Conservation (phyloP, 2,888 invertebrate genomes). For the Tricholauxania praeusta region DNA sequence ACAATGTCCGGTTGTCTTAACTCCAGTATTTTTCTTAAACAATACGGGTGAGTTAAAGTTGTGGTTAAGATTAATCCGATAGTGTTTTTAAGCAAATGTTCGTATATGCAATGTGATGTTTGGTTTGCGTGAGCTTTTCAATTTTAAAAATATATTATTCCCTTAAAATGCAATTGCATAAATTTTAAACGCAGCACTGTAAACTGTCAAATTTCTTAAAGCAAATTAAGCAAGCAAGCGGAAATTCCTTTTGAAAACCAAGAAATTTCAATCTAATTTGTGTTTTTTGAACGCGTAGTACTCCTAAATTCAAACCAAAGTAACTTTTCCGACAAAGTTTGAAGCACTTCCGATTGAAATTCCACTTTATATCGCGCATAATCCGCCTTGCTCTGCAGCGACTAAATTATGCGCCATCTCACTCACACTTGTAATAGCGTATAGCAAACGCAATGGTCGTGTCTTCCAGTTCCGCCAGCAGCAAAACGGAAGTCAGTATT, state of each 20-base stretch:
- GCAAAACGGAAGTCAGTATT: slow-evolving; percentile 55
- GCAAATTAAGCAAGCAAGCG: slow-evolving; percentile 36
- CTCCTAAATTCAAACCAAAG: background rate
- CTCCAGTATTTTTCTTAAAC: no score
- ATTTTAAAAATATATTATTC: no score
- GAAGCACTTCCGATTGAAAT: slow-evolving; percentile 14
- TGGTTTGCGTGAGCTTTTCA: no score
- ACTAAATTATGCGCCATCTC: slow-evolving; percentile 14
- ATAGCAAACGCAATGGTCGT: slow-evolving; percentile 48
- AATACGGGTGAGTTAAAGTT: no score
- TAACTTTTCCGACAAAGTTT: slow-evolving; percentile 18
- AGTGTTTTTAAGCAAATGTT: no score
- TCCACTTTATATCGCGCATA: slow-evolving; percentile 26
- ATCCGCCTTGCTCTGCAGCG: background rate
- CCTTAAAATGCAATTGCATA: background rate
- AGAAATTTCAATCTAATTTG: background rate
- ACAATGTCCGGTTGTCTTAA: no score
- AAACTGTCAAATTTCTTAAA: slow-evolving; percentile 5
- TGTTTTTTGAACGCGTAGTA: background rate
- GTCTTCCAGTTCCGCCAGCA: slow-evolving; percentile 51
- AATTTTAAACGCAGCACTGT: slow-evolving; percentile 32
- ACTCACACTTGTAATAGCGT: slow-evolving; percentile 41
- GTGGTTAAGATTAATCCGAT: no score
- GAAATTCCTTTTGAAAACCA: slow-evolving; percentile 40
- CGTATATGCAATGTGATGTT: no score